Evolutionary conservation across 2,888 invertebrate genomes (phyloP), one percentile per base, ranked within the genome.

Genomic region (Brachynemurus nebulosus): DNA sequence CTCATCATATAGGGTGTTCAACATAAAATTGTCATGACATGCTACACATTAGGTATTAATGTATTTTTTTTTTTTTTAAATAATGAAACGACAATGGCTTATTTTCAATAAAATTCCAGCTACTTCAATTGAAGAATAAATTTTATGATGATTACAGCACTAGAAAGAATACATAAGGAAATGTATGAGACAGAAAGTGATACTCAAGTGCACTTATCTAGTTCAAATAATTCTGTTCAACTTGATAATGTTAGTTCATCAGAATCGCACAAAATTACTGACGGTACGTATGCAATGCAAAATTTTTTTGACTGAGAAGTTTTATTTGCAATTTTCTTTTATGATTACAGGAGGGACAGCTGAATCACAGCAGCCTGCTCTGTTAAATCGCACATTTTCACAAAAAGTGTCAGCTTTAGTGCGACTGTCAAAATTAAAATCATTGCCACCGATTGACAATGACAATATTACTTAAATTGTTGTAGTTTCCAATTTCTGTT

Each of bases 181-280:
- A 37, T 37, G 12, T 37, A 19, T 18, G 12, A 14, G 18, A 19
- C 20, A 54, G 72, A 71, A 48, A 63, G 62, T 48, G 64, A 67
- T 40, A 33, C 25, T 8, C 33, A 42, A 20, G 17, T 12, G 2
- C 18, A n/a, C 9, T 7, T 23, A 33, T 42, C 42, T 19, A 42
- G 23, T 33, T 42, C 42, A 34, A 42, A 18, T n/a, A 30, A 30
- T 30, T 20, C 39, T 39, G 39, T 18, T 19, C 59, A 58, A 36
- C 66, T 57, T 20, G 66, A 68, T 1, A 67, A 67, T 53, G 66
- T 58, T n/a, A 68, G 67, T 55, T 68, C 69, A 16, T 64, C 65
- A 34, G 34, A 34, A 2, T 36, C 27, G 17, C 20, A 12, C 8
- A 25, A 25, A 20, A 11, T 40, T 11, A 5, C 14, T 6, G 23